A percentile compares a stretch with the other conserved stretches of the same genome.
Evolutionary conservation across 2,888 invertebrate species (phyloP).

Genomic region (Sminthurinus aureus): DNA sequence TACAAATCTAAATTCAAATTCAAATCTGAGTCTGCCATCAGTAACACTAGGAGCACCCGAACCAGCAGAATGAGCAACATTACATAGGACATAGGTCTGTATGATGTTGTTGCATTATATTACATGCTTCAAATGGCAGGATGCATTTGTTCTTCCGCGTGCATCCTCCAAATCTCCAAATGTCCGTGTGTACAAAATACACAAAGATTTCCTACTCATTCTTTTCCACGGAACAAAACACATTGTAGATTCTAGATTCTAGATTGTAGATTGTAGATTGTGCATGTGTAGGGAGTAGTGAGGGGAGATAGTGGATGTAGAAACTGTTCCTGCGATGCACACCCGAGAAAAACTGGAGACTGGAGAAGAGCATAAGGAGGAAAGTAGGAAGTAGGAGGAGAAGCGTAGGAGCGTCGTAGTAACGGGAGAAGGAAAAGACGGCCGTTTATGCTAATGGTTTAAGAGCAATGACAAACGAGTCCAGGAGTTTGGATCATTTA

Average conservation of each 20-base stretch:
- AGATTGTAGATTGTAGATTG: too few relatives aligned
- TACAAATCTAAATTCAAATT: too few relatives aligned
- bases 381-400: slow-evolving; percentile 7
- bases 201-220: background rate
- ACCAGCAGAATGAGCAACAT: too few relatives aligned
- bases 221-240: background rate
- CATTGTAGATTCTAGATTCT: too few relatives aligned
- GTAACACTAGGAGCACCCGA: too few relatives aligned
- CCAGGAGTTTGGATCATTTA: slow-evolving; percentile 51
- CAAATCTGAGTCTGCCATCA: too few relatives aligned
- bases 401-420: slow-evolving; percentile 26
- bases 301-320: background rate
- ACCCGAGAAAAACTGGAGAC: slow-evolving; percentile 10
- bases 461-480: slow-evolving; percentile 50
- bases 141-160: too few relatives aligned
- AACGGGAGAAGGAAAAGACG: slow-evolving; percentile 28
- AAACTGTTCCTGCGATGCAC: background rate
- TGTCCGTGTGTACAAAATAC: background rate
- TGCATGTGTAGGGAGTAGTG: too few relatives aligned
- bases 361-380: background rate
- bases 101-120: too few relatives aligned
- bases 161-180: too few relatives aligned
- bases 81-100: too few relatives aligned
- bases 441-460: slow-evolving; percentile 43
- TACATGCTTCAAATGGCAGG: too few relatives aligned